Percentiles rank a stretch among this genome's conserved stretches.
These are phyloP conservation scores for Adoxophyes honmai DNA, from an alignment of 1,140 invertebrate genomes.

Conservation along the genomic window DNA sequence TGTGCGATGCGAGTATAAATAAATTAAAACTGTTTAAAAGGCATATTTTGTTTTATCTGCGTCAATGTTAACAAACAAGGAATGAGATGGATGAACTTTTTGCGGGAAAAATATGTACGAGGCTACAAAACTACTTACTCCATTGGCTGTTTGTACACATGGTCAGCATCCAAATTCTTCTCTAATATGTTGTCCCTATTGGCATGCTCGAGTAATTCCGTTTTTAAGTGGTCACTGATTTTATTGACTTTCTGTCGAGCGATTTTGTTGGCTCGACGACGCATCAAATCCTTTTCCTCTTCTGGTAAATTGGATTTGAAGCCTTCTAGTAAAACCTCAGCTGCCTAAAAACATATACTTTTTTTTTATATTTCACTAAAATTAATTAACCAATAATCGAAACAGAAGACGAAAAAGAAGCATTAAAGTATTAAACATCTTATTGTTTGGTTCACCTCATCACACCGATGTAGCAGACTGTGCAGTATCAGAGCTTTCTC, in stretches of 20 bases:
- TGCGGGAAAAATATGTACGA: too few relatives aligned
- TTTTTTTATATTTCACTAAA: too few relatives aligned
- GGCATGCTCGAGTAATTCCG: slow-evolving; percentile 18
- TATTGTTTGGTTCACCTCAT: too few relatives aligned
- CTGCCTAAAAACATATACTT: slow-evolving; percentile 52
- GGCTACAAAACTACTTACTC: slow-evolving; percentile 44
- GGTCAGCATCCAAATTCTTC: slow-evolving; percentile 36
- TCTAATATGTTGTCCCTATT: slow-evolving; percentile 33
- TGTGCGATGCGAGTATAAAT: too few relatives aligned
- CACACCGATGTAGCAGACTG: slow-evolving; percentile 31
- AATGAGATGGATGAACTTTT: too few relatives aligned
- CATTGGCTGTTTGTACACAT: slow-evolving; percentile 52
- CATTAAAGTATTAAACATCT: too few relatives aligned
- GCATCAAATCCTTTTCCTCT: slow-evolving; percentile 35
- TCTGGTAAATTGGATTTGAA: slow-evolving; percentile 39
- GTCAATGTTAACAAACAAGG: too few relatives aligned
- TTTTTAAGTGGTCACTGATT: slow-evolving; percentile 16
- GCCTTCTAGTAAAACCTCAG: slow-evolving; percentile 43
- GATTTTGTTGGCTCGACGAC: slow-evolving; percentile 37
- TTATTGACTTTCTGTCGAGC: slow-evolving; percentile 28
- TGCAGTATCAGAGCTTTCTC: slow-evolving; percentile 66
- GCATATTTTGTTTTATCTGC: too few relatives aligned
- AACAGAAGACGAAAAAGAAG: too few relatives aligned
- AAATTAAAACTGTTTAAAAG: too few relatives aligned
- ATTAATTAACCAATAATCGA: too few relatives aligned